These are phyloP conservation scores for Glomeris marginata DNA, from an alignment of 2,888 invertebrate genomes.

Conservation along the genomic window DNA sequence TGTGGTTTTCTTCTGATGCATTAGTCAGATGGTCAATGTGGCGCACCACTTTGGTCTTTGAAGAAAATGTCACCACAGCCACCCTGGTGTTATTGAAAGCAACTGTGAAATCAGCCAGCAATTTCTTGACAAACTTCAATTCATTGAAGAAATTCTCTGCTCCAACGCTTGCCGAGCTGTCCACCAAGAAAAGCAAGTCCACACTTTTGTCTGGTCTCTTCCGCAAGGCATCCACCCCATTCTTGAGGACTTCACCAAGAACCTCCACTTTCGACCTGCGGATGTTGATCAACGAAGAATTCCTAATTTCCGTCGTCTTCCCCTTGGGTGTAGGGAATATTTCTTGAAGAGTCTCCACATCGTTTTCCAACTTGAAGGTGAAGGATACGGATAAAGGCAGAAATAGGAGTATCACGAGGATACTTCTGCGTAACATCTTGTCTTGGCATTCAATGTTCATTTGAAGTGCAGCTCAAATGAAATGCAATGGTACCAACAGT, in stretches of 20 bases:
- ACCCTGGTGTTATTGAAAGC: slow-evolving; percentile 46
- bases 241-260: slow-evolving; percentile 39
- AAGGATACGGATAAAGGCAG: no score
- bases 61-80: slow-evolving; percentile 48
- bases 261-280: slow-evolving; percentile 39
- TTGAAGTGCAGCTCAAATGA: no score
- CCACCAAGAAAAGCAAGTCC: slow-evolving; percentile 51
- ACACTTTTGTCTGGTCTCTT: slow-evolving; percentile 28
- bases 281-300: slow-evolving; percentile 27
- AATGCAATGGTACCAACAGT: no score
- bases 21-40: slow-evolving; percentile 46
- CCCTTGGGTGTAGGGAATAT: no score
- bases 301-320: background rate
- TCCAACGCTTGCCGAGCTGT: slow-evolving; percentile 53
- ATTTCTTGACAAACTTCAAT: slow-evolving; percentile 46
- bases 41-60: slow-evolving; percentile 38
- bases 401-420: no score
- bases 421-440: no score
- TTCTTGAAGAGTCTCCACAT: no score
- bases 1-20: slow-evolving; percentile 39
- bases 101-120: slow-evolving; percentile 48
- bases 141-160: slow-evolving; percentile 48
- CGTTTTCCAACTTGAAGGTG: no score
- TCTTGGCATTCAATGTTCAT: no score
- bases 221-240: slow-evolving; percentile 39